Evolutionary conservation across 1,140 invertebrate genomes (phyloP), one percentile per base, ranked within the genome.

Genomic region (Sipha flava): DNA sequence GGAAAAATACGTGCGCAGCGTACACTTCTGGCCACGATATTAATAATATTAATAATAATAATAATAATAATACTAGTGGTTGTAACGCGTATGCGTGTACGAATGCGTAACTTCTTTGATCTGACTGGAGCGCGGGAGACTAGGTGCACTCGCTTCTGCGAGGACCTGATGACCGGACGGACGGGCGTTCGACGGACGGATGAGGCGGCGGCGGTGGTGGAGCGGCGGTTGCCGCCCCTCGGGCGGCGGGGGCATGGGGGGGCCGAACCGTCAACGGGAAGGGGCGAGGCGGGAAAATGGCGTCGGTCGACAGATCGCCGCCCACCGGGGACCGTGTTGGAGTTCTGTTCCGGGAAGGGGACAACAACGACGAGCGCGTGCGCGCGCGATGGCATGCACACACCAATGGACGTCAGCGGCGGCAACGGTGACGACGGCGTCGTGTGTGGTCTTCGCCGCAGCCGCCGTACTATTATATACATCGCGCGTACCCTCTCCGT

Each of bases 391-490:
- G n/a, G n/a, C n/a, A n/a, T n/a, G n/a, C n/a, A n/a, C 64, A 40
- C 62, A 66, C 34, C 31, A 40, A 66, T 40, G 34, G n/a, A 23
- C 34, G 57, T 18, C 62, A n/a, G 14, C 31, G 47, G 18, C 62
- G 34, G n/a, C 34, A 34, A 31, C 3, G 31, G 26, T 29, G 57
- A 31, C 57, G 29, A 31, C 57, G 18, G 23, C 59, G 34, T 64
- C 64, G 64, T 66, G 64, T 66, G 64, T 43, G 64, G 64, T 66
- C 64, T 43, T 40, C 16, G 57, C 57, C 64, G 62, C 31, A n/a
- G 62, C 62, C 4, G 34, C 34, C n/a, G 21, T 66, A 43, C 31
- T 66, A 66, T 66, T 66, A 66, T 66, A 47, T 9, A 43, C 9
- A 43, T 49, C n/a, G 7, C 14, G 26, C 16, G 26, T 31, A 29